Base-by-base conservation (phyloP, 2,113 vertebrate genomes). In the Brienomyrus brachyistius region DNA sequence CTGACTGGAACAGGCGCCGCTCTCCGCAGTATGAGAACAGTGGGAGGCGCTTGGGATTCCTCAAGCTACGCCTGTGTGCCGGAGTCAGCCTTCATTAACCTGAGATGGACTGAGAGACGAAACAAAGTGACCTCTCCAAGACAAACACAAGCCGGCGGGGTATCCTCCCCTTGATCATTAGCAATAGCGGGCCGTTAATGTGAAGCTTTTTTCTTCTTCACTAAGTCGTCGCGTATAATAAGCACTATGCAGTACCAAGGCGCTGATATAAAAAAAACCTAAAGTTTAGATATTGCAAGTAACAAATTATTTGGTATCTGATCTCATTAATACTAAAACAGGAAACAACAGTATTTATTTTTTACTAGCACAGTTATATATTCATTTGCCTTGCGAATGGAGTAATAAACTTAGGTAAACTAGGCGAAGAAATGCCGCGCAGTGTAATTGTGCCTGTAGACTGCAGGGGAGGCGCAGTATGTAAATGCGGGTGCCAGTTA, bases 41-140 rank as follows among this genome's bases (percentile, higher is more conserved):
- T 93, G 94, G 92, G 93, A 95, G 95, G 94, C 91, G 88, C 43
- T 86, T 88, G 45, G 84, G 47, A 15, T 13, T n/a, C 48, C 45
- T 21, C 23, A 85, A 47, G 83, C 83, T 51, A 31, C 47, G 84
- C n/a, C 85, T 6, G 50, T 15, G 27, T 13, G 50, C 88, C 93
- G 94, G 94, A 95, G 94, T 90, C 92, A 90, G 40, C 90, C 89
- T 90, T 93, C 92, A 93, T 93, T 93, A 91, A 93, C 91, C 92
- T 94, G 92, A 93, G 92, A 90, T 90, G 40, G 92, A 94, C 91
- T 93, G 92, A 89, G 91, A 93, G 91, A 90, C 92, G 90, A 40
- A 35, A 88, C 47, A 31, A 31, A n/a, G 43, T 50, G 85, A 86
- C 48, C 48, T 35, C n/a, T 86, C 27, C 48, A 31, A 86, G n/a